Conservation (phyloP, 2,797 vertebrate species). For the Lepus townsendii region DNA sequence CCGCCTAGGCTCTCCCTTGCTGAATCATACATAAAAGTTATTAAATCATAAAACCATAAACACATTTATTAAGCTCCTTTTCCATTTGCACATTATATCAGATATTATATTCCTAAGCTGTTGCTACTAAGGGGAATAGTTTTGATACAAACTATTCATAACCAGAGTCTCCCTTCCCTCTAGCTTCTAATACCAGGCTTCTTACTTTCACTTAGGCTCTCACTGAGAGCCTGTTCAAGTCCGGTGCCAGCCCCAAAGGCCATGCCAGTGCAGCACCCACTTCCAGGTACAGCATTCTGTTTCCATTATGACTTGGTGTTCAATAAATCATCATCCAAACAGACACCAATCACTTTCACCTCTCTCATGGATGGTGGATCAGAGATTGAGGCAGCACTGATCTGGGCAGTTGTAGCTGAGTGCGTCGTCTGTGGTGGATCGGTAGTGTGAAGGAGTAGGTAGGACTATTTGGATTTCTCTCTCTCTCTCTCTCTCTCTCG, state of each 20-base stretch:
- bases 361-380: background rate
- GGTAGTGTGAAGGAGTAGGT: background rate
- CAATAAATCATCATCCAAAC: background rate
- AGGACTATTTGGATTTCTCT: no score
- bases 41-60: no score
- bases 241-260: background rate
- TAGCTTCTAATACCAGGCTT: no score
- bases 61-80: background rate
- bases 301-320: background rate
- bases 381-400: background rate
- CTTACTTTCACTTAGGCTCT: background rate
- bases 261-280: background rate
- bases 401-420: background rate
- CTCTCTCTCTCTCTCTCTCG: no score
- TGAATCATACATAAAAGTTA: background rate
- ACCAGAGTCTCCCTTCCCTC: background rate
- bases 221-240: background rate
- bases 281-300: background rate
- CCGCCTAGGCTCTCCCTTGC: no score
- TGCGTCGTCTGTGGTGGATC: background rate
- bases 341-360: background rate
- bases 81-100: background rate
- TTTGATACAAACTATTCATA: no score
- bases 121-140: background rate
- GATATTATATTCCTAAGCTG: background rate